Evolutionary conservation across 2,797 vertebrate species (phyloP).

Genomic region (Argentina silus): DNA sequence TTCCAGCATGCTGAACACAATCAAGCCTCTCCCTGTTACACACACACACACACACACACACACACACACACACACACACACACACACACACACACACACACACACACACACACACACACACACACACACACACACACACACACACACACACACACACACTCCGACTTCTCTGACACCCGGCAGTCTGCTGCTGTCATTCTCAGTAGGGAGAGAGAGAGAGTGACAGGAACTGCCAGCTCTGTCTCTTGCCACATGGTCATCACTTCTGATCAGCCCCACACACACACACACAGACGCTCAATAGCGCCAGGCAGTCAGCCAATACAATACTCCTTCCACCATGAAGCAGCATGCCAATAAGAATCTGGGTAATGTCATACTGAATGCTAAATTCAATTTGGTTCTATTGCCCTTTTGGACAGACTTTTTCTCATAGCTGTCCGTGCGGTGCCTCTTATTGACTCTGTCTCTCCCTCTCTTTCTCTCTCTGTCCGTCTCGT

Average conservation of each 20-base stretch:
- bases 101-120: conserved; percentile 9
- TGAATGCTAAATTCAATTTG: too few relatives aligned
- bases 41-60: not conserved
- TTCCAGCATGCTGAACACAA: conserved; percentile 18
- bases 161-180: too few relatives aligned
- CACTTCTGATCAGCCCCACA: conserved; percentile 9
- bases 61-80: not conserved
- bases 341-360: not conserved
- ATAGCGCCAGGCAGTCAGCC: not conserved
- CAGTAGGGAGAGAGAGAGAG: not conserved
- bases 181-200: not conserved
- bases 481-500: too few relatives aligned
- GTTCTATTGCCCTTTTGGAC: too few relatives aligned
- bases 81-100: not conserved
- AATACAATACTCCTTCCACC: not conserved
- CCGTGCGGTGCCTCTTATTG: too few relatives aligned
- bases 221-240: not conserved
- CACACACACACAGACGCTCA: not conserved
- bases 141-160: not conserved
- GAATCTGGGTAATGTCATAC: too few relatives aligned
- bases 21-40: conserved; percentile 4
- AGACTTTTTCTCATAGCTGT: too few relatives aligned
- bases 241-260: too few relatives aligned
- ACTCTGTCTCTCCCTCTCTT: not conserved
- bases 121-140: not conserved